A percentile compares a stretch with the other conserved stretches of the same genome.
These are phyloP conservation scores for Scaptomyza pallida DNA, from an alignment of 1,140 invertebrate genomes.

Conservation along the genomic window DNA sequence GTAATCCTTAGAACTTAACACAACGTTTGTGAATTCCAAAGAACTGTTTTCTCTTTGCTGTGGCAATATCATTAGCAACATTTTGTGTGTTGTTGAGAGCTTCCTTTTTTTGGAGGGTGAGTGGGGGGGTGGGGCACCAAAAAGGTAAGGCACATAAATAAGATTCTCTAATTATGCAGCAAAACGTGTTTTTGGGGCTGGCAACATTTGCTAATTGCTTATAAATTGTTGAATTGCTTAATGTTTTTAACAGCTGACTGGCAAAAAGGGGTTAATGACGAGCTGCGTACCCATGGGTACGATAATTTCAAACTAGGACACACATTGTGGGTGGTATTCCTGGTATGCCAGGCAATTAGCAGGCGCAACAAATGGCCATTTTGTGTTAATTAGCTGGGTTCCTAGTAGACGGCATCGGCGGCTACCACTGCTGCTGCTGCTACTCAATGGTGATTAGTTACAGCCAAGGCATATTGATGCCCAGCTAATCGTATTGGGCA, in stretches of 20 bases:
- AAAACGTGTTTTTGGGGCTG: slow-evolving; percentile 23
- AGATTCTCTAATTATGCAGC: slow-evolving; percentile 61
- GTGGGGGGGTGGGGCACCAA: slow-evolving; percentile 2
- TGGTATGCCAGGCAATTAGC: slow-evolving; percentile 53
- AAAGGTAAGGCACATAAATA: slow-evolving; percentile 47
- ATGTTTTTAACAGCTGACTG: slow-evolving; percentile 60
- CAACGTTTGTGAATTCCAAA: not conserved
- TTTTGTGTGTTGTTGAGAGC: not conserved
- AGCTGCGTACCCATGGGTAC: slow-evolving; percentile 39
- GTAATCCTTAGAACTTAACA: not conserved
- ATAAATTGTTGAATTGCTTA: slow-evolving; percentile 75
- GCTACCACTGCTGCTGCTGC: no score
- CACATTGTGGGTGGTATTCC: not conserved
- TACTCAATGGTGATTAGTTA: slow-evolving; percentile 21
- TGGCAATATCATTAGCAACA: slow-evolving; percentile 23
- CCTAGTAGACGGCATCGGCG: not conserved
- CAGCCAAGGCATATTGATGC: slow-evolving; percentile 36
- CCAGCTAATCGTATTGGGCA: slow-evolving; percentile 50
- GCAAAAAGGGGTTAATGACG: slow-evolving; percentile 67
- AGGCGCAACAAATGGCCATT: slow-evolving; percentile 72
- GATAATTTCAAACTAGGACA: slow-evolving; percentile 24
- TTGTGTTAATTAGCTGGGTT: slow-evolving; percentile 65
- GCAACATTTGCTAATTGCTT: slow-evolving; percentile 68
- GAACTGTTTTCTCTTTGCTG: not conserved
- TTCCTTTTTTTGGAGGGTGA: no score